Percentiles rank a stretch among this genome's conserved stretches.
phyloP scores from a whole-genome alignment of 2,888 invertebrate genomes.

The Noctua fimbriata region DNA sequence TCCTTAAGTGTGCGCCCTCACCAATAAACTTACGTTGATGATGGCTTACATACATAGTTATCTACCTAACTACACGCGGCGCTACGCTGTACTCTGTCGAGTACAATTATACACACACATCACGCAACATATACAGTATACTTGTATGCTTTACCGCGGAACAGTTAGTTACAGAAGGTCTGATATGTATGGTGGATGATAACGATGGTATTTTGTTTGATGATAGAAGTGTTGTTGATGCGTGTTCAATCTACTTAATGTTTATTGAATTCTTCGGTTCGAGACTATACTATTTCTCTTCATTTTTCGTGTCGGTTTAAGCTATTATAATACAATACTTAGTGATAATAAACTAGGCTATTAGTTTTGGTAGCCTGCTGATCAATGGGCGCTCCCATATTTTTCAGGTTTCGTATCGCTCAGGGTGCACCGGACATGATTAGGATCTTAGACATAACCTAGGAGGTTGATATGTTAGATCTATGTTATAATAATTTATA shows the following conservation, averaged over 20 bases:
- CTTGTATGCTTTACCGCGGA: not conserved
- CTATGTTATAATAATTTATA: not conserved
- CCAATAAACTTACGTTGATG: conserved; percentile 2
- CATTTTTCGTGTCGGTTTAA: not conserved
- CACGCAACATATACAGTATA: not conserved
- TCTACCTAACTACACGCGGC: conserved; percentile 32
- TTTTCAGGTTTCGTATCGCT: not conserved
- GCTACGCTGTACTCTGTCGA: conserved; percentile 30
- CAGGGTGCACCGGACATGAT: not conserved
- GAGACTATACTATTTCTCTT: not conserved
- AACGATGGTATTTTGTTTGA: not conserved
- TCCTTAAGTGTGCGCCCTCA: conserved; percentile 18
- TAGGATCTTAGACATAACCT: not conserved
- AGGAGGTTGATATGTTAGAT: not conserved
- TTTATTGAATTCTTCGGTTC: not conserved
- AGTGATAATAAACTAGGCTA: not conserved
- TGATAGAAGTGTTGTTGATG: not conserved
- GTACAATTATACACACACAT: conserved; percentile 38
- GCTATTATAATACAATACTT: not conserved
- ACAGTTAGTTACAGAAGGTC: conserved; percentile 26
- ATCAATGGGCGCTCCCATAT: not conserved
- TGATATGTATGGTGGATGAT: not conserved
- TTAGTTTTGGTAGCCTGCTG: not conserved
- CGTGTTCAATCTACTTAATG: not conserved
- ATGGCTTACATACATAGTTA: conserved; percentile 14